phyloP scores from a whole-genome alignment of 2,888 invertebrate species.

The Meiosimyza platycephala region DNA sequence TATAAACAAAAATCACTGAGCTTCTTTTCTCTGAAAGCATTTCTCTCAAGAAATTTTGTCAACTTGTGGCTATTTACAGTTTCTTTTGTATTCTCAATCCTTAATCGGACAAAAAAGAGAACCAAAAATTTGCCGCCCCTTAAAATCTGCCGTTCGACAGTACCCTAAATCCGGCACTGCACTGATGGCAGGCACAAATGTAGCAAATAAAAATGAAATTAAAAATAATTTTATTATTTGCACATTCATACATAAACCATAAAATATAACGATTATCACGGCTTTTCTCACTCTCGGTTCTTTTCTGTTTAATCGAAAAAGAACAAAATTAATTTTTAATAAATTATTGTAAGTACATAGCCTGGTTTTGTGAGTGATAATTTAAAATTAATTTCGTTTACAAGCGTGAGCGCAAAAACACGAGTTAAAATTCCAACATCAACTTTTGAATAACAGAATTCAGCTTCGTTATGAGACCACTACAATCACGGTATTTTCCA shows the following conservation, averaged over 20 bases:
- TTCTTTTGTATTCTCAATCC: too few species aligned
- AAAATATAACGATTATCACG: constrained; percentile 14
- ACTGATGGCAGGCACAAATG: constrained; percentile 11
- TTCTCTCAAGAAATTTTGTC: too few species aligned
- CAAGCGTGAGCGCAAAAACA: constrained; percentile 15
- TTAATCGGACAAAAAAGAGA: too few species aligned
- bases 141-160: too few species aligned
- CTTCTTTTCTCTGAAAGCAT: too few species aligned
- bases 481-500: constrained; percentile 9
- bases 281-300: not conserved
- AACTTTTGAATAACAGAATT: too few species aligned
- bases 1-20: too few species aligned
- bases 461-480: not conserved
- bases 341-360: constrained; percentile 35
- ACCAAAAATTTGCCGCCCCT: too few species aligned
- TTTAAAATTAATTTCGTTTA: constrained; percentile 38
- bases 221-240: constrained; percentile 23
- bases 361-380: constrained; percentile 13
- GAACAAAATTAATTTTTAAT: constrained; percentile 34
- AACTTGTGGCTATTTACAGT: too few species aligned
- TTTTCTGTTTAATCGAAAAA: constrained; percentile 16
- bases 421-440: not conserved
- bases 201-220: constrained; percentile 24
- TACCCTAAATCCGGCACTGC: not conserved
- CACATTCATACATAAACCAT: constrained; percentile 10